Evolutionary conservation across 2,888 invertebrate genomes (phyloP).

Genomic region (Chymomyza procnemis): DNA sequence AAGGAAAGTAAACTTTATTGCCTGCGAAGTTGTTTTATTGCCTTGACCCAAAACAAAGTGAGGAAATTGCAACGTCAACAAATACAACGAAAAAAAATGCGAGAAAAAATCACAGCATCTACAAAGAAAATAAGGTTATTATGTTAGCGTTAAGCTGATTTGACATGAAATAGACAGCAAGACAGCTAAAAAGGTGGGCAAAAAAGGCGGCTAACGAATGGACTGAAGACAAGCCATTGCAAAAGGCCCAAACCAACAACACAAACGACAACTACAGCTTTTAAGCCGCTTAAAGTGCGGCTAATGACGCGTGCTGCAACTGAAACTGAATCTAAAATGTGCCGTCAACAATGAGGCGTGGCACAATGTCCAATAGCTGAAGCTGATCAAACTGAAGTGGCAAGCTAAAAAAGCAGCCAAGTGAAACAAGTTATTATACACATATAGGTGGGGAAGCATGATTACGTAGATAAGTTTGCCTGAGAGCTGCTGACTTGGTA

Average conservation of each 20-base stretch:
- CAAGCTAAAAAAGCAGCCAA: conserved; percentile 46
- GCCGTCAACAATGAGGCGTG: conserved; percentile 40
- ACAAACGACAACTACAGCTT: conserved; percentile 30
- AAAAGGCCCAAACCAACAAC: no score
- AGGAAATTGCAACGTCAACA: conserved; percentile 53
- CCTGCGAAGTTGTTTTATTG: conserved; percentile 49
- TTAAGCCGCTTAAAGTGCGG: conserved; percentile 63
- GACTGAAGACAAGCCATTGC: conserved; percentile 51
- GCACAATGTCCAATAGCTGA: conserved; percentile 24
- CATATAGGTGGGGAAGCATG: not conserved
- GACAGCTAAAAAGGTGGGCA: not conserved
- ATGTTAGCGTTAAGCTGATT: conserved; percentile 69
- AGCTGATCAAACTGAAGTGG: conserved; percentile 3
- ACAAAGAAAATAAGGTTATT: conserved; percentile 73
- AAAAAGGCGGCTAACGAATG: conserved; percentile 21
- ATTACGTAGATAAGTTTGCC: not conserved
- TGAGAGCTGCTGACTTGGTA: no score
- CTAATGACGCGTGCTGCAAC: conserved; percentile 68
- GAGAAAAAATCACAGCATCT: conserved; percentile 22
- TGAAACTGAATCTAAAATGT: conserved; percentile 7
- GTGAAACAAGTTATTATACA: conserved; percentile 59
- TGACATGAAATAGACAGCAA: conserved; percentile 42
- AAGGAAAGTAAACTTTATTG: conserved; percentile 44
- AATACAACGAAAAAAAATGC: no score
- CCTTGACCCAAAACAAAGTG: conserved; percentile 62